Evolutionary conservation across 2,113 vertebrate species (phyloP).

Genomic region (Tupaia chinensis): DNA sequence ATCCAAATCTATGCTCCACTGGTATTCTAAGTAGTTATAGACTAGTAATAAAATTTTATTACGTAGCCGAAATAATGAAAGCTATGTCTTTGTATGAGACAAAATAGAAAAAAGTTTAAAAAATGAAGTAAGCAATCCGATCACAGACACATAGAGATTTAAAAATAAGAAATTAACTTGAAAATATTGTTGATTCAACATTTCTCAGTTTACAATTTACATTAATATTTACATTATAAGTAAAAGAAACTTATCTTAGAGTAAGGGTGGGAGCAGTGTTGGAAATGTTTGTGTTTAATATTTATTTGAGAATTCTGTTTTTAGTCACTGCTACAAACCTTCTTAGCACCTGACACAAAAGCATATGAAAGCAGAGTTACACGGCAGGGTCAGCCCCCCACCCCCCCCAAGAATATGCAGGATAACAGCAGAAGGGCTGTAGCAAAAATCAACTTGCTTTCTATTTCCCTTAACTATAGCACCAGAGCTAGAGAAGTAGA

Average conservation of each 20-base stretch:
- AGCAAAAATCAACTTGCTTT: background rate
- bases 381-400: background rate
- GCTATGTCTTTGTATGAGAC: background rate
- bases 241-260: background rate
- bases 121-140: background rate
- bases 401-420: background rate
- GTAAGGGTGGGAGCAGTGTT: background rate
- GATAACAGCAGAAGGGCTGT: background rate
- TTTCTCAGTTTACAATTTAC: background rate
- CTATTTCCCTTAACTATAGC: background rate
- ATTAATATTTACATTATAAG: background rate
- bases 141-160: background rate
- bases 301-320: background rate
- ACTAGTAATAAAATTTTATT: conserved; percentile 51
- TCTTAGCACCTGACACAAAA: background rate
- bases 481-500: background rate
- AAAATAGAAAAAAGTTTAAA: background rate
- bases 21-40: conserved; percentile 8
- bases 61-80: background rate
- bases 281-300: background rate
- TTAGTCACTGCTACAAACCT: background rate
- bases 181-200: background rate
- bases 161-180: background rate
- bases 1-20: background rate
- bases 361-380: rapidly evolving